Conservation (phyloP, 2,888 invertebrate species). For the Caenorhabditis virilis region DNA sequence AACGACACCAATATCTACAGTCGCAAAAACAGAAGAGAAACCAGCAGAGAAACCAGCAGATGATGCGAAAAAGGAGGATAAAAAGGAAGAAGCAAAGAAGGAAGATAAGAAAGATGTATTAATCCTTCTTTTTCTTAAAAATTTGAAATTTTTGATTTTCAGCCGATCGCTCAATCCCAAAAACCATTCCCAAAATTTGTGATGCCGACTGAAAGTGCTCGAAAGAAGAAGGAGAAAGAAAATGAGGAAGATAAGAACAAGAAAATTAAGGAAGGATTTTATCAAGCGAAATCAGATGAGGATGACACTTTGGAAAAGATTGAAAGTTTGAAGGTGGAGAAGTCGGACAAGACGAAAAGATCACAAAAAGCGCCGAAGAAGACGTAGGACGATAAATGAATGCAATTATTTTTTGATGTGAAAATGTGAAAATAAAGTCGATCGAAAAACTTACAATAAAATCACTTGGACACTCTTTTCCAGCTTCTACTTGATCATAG, state of each 20-base stretch:
- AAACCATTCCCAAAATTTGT: slow-evolving; percentile 1
- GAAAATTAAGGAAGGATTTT: slow-evolving; percentile 46
- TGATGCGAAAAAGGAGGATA: slow-evolving; percentile 2
- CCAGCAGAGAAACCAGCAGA: slow-evolving; percentile 6
- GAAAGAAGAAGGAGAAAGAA: slow-evolving; percentile 23
- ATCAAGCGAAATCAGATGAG: slow-evolving; percentile 43
- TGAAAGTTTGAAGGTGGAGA: slow-evolving; percentile 32
- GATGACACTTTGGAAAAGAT: slow-evolving; percentile 44
- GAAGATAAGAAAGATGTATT: slow-evolving; percentile 6
- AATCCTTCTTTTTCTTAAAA: no score
- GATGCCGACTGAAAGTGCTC: slow-evolving; percentile 28
- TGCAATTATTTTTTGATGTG: no score
- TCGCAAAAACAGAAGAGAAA: slow-evolving; percentile 1
- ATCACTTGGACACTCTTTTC: slow-evolving; percentile 62
- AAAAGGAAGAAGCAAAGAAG: background rate
- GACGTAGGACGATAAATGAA: no score
- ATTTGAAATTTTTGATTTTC: slow-evolving; percentile 1
- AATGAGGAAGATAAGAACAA: slow-evolving; percentile 36
- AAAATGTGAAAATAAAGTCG: no score
- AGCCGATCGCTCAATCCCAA: background rate
- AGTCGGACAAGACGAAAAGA: slow-evolving; percentile 28
- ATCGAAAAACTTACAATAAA: slow-evolving; percentile 53
- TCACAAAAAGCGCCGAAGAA: slow-evolving; percentile 25
- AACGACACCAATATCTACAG: no score
- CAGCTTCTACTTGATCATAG: slow-evolving; percentile 49